Evolutionary conservation across 2,797 vertebrate species (phyloP).

Genomic region (Chlorospingus flavigularis): DNA sequence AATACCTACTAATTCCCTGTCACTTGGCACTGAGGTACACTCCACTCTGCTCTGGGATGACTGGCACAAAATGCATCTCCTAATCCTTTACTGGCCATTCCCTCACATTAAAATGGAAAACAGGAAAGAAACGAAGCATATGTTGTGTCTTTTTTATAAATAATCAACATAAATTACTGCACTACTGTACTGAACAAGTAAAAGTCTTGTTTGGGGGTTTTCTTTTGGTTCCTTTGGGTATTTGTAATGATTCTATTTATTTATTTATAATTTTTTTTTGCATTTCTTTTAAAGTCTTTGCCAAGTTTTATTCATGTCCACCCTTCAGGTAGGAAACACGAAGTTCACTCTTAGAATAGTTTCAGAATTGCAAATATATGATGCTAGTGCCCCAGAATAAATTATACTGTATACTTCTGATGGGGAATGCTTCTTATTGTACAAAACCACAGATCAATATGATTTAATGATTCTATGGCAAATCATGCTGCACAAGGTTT

Average conservation of each 20-base stretch:
- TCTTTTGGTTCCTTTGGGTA: background rate
- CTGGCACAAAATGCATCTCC: background rate
- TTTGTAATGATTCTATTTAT: background rate
- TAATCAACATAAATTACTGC: background rate
- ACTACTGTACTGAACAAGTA: background rate
- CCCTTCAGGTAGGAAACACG: background rate
- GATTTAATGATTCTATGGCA: background rate
- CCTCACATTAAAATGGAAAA: background rate
- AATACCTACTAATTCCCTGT: background rate
- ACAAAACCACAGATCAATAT: background rate
- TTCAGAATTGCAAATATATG: background rate
- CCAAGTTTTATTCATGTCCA: background rate
- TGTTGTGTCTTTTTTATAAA: background rate
- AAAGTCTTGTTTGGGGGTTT: background rate
- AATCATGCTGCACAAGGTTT: background rate
- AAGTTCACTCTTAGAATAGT: background rate
- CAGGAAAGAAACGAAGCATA: background rate
- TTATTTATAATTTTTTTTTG: background rate
- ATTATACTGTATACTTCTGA: background rate
- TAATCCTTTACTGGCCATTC: background rate
- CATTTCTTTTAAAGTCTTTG: background rate
- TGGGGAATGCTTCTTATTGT: background rate
- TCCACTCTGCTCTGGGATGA: background rate
- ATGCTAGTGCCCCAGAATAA: background rate
- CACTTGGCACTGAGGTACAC: background rate